phyloP scores from a whole-genome alignment of 2,797 vertebrate species.

The Etheostoma perlongum region DNA sequence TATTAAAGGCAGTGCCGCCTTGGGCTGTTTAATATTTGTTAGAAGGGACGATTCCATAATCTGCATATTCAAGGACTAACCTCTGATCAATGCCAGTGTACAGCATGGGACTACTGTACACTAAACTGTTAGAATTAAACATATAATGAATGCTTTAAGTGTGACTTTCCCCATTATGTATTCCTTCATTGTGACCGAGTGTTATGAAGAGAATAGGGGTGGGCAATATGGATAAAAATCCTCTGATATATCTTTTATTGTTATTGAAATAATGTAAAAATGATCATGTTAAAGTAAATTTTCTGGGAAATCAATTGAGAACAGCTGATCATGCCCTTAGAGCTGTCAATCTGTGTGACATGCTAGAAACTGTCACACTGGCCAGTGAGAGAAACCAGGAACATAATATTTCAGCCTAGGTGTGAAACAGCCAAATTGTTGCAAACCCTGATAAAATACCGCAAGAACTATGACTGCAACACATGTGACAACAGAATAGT shows the following conservation, averaged over 20 bases:
- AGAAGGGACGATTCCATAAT: slow-evolving; percentile 21
- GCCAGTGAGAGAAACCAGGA: neutral
- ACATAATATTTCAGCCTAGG: neutral
- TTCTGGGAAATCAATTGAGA: neutral
- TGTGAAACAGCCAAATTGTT: neutral
- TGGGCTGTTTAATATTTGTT: slow-evolving; percentile 16
- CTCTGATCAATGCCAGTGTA: slow-evolving; percentile 16
- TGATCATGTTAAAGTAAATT: neutral
- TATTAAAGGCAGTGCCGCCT: slow-evolving; percentile 45
- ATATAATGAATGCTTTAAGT: slow-evolving; percentile 15
- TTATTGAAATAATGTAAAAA: neutral
- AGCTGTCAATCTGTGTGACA: neutral
- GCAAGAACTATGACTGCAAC: slow-evolving; percentile 23
- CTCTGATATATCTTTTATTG: neutral
- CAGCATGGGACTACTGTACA: neutral
- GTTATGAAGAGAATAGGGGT: neutral
- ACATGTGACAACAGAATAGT: slow-evolving; percentile 59
- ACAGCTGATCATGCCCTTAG: neutral
- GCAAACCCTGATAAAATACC: neutral
- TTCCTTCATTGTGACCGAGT: neutral
- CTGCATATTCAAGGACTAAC: slow-evolving; percentile 18
- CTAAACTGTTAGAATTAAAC: neutral
- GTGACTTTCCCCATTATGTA: neutral
- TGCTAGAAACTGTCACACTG: neutral
- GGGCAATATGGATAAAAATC: neutral